phyloP scores from a whole-genome alignment of 2,797 vertebrate species.

The Coilia nasus region DNA sequence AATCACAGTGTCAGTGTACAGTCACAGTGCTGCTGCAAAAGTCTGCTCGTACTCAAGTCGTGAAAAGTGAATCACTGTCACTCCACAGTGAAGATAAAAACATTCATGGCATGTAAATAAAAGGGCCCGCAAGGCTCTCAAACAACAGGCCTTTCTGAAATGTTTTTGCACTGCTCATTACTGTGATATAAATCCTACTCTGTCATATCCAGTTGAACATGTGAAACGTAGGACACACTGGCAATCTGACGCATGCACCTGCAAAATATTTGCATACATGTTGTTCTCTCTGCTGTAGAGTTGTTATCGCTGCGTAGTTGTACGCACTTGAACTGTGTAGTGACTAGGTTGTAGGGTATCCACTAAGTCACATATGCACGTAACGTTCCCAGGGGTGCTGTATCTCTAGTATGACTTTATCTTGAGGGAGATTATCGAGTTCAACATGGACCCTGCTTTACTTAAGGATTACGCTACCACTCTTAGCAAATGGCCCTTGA shows the following conservation, averaged over 20 bases:
- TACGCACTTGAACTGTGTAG: not conserved
- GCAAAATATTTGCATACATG: not conserved
- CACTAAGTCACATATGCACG: conserved; percentile 43
- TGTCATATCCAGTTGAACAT: not conserved
- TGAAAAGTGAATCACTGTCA: not conserved
- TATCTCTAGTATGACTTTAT: conserved; percentile 38
- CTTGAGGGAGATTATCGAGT: conserved; percentile 44
- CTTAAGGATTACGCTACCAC: conserved; percentile 12
- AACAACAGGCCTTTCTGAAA: not conserved
- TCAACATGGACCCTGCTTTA: not conserved
- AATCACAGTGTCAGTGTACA: not conserved
- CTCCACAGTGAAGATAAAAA: not conserved
- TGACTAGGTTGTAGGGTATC: conserved; percentile 37
- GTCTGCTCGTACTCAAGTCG: not conserved
- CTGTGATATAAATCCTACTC: not conserved
- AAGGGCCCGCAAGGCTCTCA: not conserved
- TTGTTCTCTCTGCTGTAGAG: not conserved
- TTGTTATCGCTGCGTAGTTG: not conserved
- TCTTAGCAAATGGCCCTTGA: not conserved
- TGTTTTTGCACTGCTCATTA: not conserved
- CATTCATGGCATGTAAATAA: not conserved
- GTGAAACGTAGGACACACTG: not conserved
- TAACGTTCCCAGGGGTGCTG: not conserved
- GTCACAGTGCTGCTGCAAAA: not conserved
- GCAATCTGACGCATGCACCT: not conserved